Conservation (phyloP, 1,140 invertebrate species). For the Calliopsis andreniformis region DNA sequence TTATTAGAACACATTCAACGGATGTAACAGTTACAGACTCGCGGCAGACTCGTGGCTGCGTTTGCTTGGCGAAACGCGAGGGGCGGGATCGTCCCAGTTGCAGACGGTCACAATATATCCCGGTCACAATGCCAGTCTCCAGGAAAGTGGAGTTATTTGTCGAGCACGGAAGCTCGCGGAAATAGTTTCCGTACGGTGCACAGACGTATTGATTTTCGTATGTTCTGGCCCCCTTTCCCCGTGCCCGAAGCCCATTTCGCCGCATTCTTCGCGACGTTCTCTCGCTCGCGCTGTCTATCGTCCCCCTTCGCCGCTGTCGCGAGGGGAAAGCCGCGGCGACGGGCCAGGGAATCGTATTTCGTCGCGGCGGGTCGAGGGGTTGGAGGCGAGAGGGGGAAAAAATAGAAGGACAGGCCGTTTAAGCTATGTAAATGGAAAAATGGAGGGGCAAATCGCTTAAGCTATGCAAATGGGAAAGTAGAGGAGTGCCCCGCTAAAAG, state of each 20-base stretch:
- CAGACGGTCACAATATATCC: constrained; percentile 47
- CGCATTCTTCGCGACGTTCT: constrained; percentile 16
- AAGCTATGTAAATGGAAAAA: constrained; percentile 48
- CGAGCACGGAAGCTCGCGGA: constrained; percentile 44
- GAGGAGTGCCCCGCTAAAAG: constrained; percentile 33
- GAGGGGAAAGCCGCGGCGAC: too few species aligned
- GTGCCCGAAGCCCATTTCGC: neutral
- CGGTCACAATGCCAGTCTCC: constrained; percentile 33
- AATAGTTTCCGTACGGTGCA: constrained; percentile 35
- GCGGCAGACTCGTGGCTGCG: neutral
- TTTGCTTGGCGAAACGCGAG: neutral
- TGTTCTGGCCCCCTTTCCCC: constrained; percentile 29
- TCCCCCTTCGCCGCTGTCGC: too few species aligned
- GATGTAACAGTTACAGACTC: neutral
- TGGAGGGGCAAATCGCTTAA: constrained; percentile 44
- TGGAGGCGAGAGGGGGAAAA: neutral
- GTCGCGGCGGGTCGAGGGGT: neutral
- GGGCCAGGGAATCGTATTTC: constrained; percentile 20
- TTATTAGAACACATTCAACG: neutral
- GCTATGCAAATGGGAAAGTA: constrained; percentile 42
- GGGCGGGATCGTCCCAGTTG: constrained; percentile 31
- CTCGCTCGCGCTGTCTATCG: neutral
- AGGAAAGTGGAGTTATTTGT: constrained; percentile 58
- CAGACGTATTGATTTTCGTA: constrained; percentile 52
- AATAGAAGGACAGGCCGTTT: constrained; percentile 37